Evolutionary conservation across 2,797 vertebrate species (phyloP), one percentile per base, ranked within the genome.

Genomic region (Mallotus villosus): DNA sequence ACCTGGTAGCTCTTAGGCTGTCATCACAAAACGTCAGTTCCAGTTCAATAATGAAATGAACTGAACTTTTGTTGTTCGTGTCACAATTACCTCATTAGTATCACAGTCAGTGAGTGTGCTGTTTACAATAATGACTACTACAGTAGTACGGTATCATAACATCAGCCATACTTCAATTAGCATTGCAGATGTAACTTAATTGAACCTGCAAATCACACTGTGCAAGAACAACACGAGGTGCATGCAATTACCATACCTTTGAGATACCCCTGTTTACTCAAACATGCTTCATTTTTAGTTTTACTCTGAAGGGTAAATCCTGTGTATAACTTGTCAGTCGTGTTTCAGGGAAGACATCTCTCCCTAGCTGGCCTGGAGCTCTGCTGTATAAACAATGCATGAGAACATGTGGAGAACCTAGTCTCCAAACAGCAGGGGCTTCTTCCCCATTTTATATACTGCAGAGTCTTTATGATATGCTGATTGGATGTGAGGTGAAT

Each of bases 41-140:
- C 19, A 5, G 51, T 32, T 55, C 25, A 53, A 9, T 16, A 27
- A 7, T 32, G 9, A 55, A 32, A 32, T 32, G 6, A 68, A 55
- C 51, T 29, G 27, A 68, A 21, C 49, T n/a, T 12, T 11, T 57
- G 14, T 32, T 57, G 27, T 55, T 16, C n/a, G 8, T 63, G 29
- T 34, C 27, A 34, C 4, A 19, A 63, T 63, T 32, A 17, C 11
- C 9, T 17, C 63, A 57, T 78, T 68, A 34, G 17, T 63, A 62
- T 79, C 63, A 73, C 64, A 22, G 59, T 46, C 19, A 68, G 77
- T 51, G 21, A 37, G 66, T 53, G 57, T 73, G 76, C 74, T 84
- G 82, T 87, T 85, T 82, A 59, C 78, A 59, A 68, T 84, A 80
- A 81, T 77, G 73, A 79, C 70, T 83, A 57, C 67, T 83, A 57